Conservation (phyloP, 2,888 invertebrate genomes). For the Parnassius apollo region DNA sequence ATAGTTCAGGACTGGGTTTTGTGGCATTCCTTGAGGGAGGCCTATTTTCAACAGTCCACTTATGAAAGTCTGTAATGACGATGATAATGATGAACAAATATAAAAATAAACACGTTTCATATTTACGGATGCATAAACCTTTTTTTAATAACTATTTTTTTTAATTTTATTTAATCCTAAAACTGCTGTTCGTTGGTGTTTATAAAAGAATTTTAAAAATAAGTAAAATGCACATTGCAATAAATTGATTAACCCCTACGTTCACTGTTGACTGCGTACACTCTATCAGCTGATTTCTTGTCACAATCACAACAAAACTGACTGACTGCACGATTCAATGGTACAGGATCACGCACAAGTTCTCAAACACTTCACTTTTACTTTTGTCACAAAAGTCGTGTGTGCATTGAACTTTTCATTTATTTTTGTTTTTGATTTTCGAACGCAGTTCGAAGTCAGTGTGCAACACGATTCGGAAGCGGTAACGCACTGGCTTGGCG, state of each 20-base stretch:
- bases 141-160: not conserved
- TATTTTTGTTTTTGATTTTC: conserved; percentile 36
- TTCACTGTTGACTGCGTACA: conserved; percentile 40
- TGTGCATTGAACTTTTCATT: conserved; percentile 40
- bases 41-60: no score
- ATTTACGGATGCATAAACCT: no score
- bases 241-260: conserved; percentile 12
- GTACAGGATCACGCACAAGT: conserved; percentile 31
- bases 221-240: conserved; percentile 7
- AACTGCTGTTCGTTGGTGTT: conserved; percentile 20
- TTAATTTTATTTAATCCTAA: not conserved
- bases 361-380: conserved; percentile 45
- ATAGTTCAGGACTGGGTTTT: no score
- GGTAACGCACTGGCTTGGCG: conserved; percentile 64
- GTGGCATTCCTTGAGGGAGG: no score
- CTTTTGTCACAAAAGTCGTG: conserved; percentile 64
- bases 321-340: conserved; percentile 33
- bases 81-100: no score
- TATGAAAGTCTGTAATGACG: no score
- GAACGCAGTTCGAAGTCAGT: conserved; percentile 46
- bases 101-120: no score
- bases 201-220: not conserved
- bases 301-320: conserved; percentile 47
- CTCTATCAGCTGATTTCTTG: conserved; percentile 54
- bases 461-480: conserved; percentile 66